These are phyloP conservation scores for Dione vanillae DNA, from an alignment of 2,888 invertebrate species.

Conservation along the genomic window DNA sequence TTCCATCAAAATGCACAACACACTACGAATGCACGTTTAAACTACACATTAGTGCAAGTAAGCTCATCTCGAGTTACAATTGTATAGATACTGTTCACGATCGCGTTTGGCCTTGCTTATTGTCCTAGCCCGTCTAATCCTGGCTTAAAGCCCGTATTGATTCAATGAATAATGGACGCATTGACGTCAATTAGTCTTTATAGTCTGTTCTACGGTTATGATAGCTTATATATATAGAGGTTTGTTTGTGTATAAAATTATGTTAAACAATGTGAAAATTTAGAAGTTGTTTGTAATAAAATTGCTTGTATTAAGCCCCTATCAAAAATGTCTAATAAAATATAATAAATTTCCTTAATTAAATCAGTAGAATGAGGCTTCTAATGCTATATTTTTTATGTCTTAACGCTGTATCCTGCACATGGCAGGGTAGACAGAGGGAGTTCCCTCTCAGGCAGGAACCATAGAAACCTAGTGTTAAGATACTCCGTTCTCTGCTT, in stretches of 20 bases:
- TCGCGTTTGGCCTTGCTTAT: conserved; percentile 24
- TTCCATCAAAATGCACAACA: too few relatives aligned
- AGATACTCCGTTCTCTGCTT: too few relatives aligned
- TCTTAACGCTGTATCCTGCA: too few relatives aligned
- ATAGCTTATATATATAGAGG: conserved; percentile 13
- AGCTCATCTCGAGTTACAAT: conserved; percentile 3
- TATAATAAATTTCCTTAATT: too few relatives aligned
- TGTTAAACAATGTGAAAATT: not conserved
- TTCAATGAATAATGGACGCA: conserved; percentile 30
- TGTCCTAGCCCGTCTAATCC: conserved; percentile 28
- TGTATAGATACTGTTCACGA: conserved; percentile 15
- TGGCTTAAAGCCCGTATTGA: conserved; percentile 22
- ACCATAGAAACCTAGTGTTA: too few relatives aligned
- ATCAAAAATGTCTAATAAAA: too few relatives aligned
- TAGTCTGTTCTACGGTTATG: conserved; percentile 17
- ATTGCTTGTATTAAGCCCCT: not conserved
- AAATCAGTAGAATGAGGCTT: too few relatives aligned
- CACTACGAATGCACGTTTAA: not conserved
- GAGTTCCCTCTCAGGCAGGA: too few relatives aligned
- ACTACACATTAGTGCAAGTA: not conserved
- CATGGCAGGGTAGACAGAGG: too few relatives aligned
- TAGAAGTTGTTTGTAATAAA: not conserved
- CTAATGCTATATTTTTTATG: too few relatives aligned
- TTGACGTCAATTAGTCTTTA: conserved; percentile 33
- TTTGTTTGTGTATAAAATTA: not conserved